Evolutionary conservation across 30 jellyfish, hydroid and myxozoan genomes (phyloP).

Genomic region (Aurelia coerulea): DNA sequence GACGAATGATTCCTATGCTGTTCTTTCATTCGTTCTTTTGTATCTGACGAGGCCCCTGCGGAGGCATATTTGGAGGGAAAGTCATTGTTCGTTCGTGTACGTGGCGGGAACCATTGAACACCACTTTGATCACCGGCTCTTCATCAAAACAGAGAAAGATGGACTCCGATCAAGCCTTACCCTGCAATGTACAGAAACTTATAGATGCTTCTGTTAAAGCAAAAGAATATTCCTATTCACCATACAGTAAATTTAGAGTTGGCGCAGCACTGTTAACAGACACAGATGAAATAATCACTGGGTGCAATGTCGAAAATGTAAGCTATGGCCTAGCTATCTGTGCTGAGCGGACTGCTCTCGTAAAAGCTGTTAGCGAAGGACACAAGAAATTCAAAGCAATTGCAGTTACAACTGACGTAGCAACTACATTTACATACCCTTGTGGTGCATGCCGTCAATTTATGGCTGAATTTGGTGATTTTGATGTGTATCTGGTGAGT

Average conservation of each 20-base stretch:
- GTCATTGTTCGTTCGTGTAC: not conserved
- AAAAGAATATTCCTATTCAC: slow-evolving; percentile 80
- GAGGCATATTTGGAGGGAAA: not conserved
- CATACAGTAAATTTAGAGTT: slow-evolving; percentile 89
- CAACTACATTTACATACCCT: slow-evolving; percentile 65
- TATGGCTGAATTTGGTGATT: slow-evolving; percentile 95
- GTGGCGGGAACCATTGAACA: slow-evolving; percentile 27
- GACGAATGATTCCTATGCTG: too few relatives aligned
- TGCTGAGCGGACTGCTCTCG: slow-evolving; percentile 98
- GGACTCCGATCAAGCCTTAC: not conserved
- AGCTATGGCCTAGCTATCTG: slow-evolving; percentile 97
- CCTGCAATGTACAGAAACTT: slow-evolving; percentile 37
- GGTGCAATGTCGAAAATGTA: slow-evolving; percentile 96
- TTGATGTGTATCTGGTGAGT: slow-evolving; percentile 62
- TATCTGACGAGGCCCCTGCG: too few relatives aligned
- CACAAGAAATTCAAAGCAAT: slow-evolving; percentile 76
- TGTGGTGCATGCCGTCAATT: slow-evolving; percentile 99
- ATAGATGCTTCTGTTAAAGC: slow-evolving; percentile 67
- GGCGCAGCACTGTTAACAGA: slow-evolving; percentile 84
- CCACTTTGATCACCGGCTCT: not conserved
- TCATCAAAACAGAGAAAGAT: not conserved
- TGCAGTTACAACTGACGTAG: slow-evolving; percentile 91
- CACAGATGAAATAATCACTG: slow-evolving; percentile 70
- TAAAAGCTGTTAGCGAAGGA: slow-evolving; percentile 98
- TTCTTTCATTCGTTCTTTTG: too few relatives aligned